These are phyloP conservation scores for Pogoniulus pusillus DNA, from an alignment of 2,797 vertebrate species.

Conservation along the genomic window DNA sequence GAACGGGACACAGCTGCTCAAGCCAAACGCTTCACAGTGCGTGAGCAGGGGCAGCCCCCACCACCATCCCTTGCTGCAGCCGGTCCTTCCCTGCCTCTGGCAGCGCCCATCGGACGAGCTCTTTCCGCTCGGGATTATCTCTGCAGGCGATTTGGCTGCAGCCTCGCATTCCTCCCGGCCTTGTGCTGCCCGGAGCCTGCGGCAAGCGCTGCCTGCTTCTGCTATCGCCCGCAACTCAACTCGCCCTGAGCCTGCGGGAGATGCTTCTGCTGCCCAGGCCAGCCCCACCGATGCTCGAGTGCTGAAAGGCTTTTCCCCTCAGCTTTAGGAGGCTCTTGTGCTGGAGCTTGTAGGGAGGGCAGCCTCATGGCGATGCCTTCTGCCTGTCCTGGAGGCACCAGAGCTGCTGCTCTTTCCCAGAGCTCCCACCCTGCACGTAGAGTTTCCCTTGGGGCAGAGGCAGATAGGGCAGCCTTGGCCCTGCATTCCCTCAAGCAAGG, in stretches of 20 bases:
- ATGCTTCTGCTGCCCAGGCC: background rate
- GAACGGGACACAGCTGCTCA: background rate
- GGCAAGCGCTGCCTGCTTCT: background rate
- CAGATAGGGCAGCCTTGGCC: background rate
- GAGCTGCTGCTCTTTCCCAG: background rate
- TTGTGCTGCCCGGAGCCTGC: background rate
- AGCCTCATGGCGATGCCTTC: background rate
- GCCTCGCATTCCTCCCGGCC: constrained; percentile 31
- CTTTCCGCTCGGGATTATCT: constrained; percentile 44
- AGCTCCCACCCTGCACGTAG: background rate
- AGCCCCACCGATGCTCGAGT: background rate
- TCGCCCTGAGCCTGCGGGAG: background rate
- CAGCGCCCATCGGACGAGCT: background rate
- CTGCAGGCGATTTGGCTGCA: background rate
- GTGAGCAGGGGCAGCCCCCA: background rate
- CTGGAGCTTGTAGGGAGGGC: background rate
- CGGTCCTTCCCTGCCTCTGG: background rate
- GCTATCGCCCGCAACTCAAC: background rate
- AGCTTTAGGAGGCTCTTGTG: background rate
- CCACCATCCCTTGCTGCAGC: background rate
- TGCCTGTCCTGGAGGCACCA: background rate
- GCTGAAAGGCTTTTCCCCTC: background rate
- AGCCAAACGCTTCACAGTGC: background rate
- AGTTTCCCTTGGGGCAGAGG: background rate
- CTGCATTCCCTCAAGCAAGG: background rate